These are phyloP conservation scores for Monoplex corrugatus DNA, from an alignment of 2,888 invertebrate species.

Conservation along the genomic window DNA sequence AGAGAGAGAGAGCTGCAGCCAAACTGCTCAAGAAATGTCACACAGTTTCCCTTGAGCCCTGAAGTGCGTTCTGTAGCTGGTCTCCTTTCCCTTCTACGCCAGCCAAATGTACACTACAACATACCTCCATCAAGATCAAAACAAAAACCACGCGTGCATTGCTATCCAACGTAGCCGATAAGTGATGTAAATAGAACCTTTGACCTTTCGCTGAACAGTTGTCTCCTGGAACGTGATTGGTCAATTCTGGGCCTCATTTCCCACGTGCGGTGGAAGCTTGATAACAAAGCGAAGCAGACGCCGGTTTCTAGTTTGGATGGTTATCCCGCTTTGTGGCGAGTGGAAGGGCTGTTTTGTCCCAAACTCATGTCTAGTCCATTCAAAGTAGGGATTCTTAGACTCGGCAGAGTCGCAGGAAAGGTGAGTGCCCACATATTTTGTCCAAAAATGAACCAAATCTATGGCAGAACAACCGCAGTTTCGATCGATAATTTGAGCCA, in stretches of 20 bases:
- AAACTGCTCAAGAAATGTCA: no score
- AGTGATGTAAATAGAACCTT: conserved; percentile 46
- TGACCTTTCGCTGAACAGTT: conserved; percentile 38
- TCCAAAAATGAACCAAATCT: conserved; percentile 3
- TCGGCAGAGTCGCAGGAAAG: conserved; percentile 55
- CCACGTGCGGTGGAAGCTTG: conserved; percentile 38
- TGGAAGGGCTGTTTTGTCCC: conserved; percentile 38
- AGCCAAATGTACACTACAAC: no score
- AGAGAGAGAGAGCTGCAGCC: no score
- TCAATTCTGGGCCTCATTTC: conserved; percentile 37
- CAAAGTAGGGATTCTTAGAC: conserved; percentile 52
- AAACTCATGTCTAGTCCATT: conserved; percentile 40
- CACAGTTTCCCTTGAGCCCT: no score
- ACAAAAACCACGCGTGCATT: background rate
- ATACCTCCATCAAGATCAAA: background rate
- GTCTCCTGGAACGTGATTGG: conserved; percentile 39
- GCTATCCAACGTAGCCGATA: background rate
- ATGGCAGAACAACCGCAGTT: background rate
- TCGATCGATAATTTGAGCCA: conserved; percentile 32
- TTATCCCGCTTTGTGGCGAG: conserved; percentile 14
- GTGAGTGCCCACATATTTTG: conserved; percentile 39
- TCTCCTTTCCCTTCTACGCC: background rate
- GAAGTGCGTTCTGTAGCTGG: background rate
- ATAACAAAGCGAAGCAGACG: conserved; percentile 41
- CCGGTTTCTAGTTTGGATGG: conserved; percentile 31